A percentile compares a stretch with the other conserved stretches of the same genome.
These are phyloP conservation scores for Agrilus mali DNA, from an alignment of 2,888 invertebrate species.

Conservation along the genomic window DNA sequence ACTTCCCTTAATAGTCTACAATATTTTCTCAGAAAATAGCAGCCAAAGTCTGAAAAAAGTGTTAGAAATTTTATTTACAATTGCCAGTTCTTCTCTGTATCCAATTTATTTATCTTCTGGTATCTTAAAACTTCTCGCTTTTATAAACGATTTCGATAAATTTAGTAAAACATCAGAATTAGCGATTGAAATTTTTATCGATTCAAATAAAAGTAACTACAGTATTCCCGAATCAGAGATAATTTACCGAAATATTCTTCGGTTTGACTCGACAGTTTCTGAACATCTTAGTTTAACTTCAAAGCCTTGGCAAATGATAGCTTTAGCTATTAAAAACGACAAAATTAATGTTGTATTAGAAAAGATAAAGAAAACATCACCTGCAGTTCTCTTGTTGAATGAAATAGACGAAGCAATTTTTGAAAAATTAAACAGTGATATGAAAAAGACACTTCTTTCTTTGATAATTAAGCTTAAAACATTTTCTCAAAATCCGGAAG, in stretches of 20 bases:
- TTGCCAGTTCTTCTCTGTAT: conserved; percentile 29
- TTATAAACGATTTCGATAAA: conserved; percentile 20
- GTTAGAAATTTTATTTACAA: conserved; percentile 19
- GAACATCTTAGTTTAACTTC: conserved; percentile 17
- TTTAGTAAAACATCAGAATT: conserved; percentile 20
- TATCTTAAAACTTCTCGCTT: conserved; percentile 29
- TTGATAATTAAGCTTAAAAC: conserved; percentile 44
- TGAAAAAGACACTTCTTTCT: conserved; percentile 36
- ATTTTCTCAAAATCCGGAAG: conserved; percentile 44
- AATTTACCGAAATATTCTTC: conserved; percentile 18
- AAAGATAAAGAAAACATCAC: conserved; percentile 32
- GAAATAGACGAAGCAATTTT: conserved; percentile 45
- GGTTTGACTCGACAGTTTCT: conserved; percentile 20
- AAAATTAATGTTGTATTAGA: conserved; percentile 34
- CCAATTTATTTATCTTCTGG: conserved; percentile 34
- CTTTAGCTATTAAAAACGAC: conserved; percentile 40
- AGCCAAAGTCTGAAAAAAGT: conserved; percentile 22
- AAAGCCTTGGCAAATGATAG: conserved; percentile 46
- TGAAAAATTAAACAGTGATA: conserved; percentile 35
- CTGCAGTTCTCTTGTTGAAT: conserved; percentile 40
- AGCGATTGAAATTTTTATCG: conserved; percentile 18
- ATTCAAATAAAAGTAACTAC: conserved; percentile 11
- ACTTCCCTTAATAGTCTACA: conserved; percentile 47
- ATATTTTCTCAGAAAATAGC: conserved; percentile 39
- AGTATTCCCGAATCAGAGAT: conserved; percentile 16